A percentile compares a stretch with the other conserved stretches of the same genome.
These are phyloP conservation scores for Boulengeromyrus knoepffleri DNA, from an alignment of 2,113 vertebrate genomes.

Conservation along the genomic window DNA sequence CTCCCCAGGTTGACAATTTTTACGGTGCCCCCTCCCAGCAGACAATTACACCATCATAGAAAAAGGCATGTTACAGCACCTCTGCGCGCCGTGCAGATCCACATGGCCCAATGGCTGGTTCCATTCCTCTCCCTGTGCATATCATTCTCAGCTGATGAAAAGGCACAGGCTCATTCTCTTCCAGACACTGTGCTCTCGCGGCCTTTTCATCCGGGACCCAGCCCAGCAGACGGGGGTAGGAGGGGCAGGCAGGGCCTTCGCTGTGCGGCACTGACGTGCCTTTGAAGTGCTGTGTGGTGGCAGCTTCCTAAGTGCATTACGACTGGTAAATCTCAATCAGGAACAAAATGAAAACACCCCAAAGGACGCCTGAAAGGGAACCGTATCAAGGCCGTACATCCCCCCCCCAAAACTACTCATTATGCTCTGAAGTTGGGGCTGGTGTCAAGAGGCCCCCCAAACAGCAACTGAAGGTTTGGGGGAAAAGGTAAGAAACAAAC, in stretches of 20 bases:
- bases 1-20: not conserved
- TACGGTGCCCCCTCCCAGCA: not conserved
- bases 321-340: slow-evolving; percentile 14
- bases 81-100: not conserved
- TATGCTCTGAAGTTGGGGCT: not conserved
- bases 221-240: not conserved
- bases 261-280: not conserved
- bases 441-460: slow-evolving; percentile 7
- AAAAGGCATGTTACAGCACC: not conserved
- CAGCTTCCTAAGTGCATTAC: not conserved
- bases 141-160: not conserved
- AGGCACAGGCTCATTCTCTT: not conserved
- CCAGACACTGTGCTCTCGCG: not conserved
- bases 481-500: not conserved
- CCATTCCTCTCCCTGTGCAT: not conserved
- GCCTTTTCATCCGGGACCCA: not conserved
- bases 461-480: not conserved
- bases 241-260: not conserved
- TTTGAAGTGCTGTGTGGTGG: not conserved
- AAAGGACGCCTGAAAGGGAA: slow-evolving; percentile 21
- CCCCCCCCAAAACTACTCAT: not conserved
- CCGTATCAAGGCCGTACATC: not conserved
- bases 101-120: not conserved
- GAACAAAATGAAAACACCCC: slow-evolving; percentile 19
- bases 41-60: not conserved